phyloP scores from a whole-genome alignment of 2,888 invertebrate species.

The Xestobium rufovillosum region DNA sequence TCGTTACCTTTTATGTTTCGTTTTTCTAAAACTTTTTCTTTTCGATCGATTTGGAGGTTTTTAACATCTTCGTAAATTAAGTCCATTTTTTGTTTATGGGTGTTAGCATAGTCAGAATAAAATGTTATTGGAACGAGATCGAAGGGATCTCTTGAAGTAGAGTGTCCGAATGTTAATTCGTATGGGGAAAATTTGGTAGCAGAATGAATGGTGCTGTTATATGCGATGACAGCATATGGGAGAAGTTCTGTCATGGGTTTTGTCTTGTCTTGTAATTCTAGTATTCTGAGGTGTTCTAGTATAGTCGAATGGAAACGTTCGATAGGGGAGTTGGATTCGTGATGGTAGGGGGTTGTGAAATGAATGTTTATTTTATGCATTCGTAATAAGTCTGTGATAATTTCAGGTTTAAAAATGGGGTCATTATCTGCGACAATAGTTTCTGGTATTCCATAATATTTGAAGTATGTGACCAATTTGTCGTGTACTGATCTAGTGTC shows the following conservation, averaged over 20 bases:
- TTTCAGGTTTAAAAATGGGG: too few relatives aligned
- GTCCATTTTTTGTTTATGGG: too few relatives aligned
- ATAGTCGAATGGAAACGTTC: too few relatives aligned
- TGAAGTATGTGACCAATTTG: not conserved
- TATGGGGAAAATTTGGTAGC: too few relatives aligned
- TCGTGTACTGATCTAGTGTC: not conserved
- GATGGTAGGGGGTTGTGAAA: constrained; percentile 13
- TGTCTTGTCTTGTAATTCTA: constrained; percentile 6
- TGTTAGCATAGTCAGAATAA: too few relatives aligned
- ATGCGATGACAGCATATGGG: constrained; percentile 13
- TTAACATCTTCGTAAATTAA: too few relatives aligned
- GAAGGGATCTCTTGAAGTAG: constrained; percentile 14
- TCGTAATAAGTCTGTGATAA: too few relatives aligned
- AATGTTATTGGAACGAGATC: too few relatives aligned
- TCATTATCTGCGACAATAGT: constrained; percentile 9
- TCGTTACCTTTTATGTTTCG: too few relatives aligned
- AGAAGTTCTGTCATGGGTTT: constrained; percentile 6
- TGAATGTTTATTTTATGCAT: too few relatives aligned
- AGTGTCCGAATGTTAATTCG: constrained; percentile 13
- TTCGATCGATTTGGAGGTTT: too few relatives aligned
- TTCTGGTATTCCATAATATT: constrained; percentile 7
- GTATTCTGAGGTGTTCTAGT: constrained; percentile 12
- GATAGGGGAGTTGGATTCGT: constrained; percentile 19
- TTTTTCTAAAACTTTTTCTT: too few relatives aligned
- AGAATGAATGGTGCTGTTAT: constrained; percentile 14